Percentiles rank a stretch among this genome's conserved stretches.
phyloP scores from a whole-genome alignment of 2,113 vertebrate genomes.

The Myotis davidii region DNA sequence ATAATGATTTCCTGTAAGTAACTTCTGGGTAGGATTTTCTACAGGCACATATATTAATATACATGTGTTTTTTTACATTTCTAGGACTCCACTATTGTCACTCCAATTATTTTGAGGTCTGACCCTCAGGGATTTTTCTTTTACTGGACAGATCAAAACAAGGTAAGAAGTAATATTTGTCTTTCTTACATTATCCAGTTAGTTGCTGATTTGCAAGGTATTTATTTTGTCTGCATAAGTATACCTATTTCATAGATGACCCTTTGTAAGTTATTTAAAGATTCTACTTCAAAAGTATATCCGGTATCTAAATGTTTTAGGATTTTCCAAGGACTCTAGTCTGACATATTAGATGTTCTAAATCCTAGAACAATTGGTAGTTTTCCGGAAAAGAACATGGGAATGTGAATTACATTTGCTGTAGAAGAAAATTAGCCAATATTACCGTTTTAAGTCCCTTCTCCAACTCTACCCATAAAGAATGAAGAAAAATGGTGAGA shows the following conservation, averaged over 20 bases:
- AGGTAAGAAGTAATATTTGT: conserved; percentile 87
- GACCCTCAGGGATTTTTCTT: conserved; percentile 98
- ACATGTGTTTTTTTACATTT: conserved; percentile 50
- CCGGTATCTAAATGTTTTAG: background rate
- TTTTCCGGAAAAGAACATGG: conserved; percentile 30
- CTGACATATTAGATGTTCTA: background rate
- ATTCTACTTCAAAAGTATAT: background rate
- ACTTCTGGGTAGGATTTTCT: conserved; percentile 14
- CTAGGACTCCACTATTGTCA: conserved; percentile 94
- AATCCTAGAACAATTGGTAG: background rate
- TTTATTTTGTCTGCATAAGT: conserved; percentile 40
- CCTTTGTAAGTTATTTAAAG: conserved; percentile 34
- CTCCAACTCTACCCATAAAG: background rate
- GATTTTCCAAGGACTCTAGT: background rate
- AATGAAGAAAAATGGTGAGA: background rate
- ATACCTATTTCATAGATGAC: background rate
- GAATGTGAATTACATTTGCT: conserved; percentile 17
- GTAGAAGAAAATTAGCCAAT: background rate
- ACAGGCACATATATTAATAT: conserved; percentile 26
- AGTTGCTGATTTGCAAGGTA: background rate
- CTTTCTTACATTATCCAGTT: conserved; percentile 32
- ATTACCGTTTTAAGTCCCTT: background rate
- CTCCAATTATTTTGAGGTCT: conserved; percentile 93
- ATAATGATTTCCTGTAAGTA: conserved; percentile 7
- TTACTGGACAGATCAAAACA: conserved; percentile 98